Conservation (phyloP, 2,888 invertebrate genomes). For the Netelia inedita region DNA sequence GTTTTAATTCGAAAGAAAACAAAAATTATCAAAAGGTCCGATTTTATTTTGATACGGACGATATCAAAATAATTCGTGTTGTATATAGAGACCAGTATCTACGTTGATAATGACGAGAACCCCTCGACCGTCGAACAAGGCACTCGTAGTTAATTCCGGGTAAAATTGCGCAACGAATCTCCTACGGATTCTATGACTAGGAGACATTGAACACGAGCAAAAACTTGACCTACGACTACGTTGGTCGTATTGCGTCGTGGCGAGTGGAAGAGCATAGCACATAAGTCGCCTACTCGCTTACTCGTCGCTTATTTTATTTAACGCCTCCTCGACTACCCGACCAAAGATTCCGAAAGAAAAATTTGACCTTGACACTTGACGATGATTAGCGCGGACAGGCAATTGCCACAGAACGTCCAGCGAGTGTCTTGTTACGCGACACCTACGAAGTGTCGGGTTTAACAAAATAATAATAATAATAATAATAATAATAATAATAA, state of each 20-base stretch:
- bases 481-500: too few species aligned
- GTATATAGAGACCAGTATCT: conserved; percentile 10
- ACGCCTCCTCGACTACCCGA: background rate
- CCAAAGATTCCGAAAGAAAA: background rate
- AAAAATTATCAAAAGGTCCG: background rate
- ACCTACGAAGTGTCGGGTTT: background rate
- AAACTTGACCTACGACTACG: conserved; percentile 47
- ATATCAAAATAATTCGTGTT: background rate
- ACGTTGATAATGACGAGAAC: conserved; percentile 8
- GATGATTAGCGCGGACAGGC: background rate
- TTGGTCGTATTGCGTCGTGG: background rate
- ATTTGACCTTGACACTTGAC: background rate
- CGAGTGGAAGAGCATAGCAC: background rate
- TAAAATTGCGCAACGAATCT: conserved; percentile 37
- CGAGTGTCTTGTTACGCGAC: conserved; percentile 15
- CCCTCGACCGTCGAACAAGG: conserved; percentile 24
- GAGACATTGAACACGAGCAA: background rate
- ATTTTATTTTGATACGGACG: conserved; percentile 1
- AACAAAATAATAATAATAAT: too few species aligned
- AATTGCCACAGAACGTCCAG: background rate
- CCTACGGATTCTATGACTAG: background rate
- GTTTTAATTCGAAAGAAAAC: too few species aligned
- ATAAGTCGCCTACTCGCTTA: background rate
- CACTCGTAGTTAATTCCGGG: conserved; percentile 1
- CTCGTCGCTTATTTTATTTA: background rate